Percentiles rank a stretch among this genome's conserved stretches.
These are phyloP conservation scores for Indicator indicator DNA, from an alignment of 2,113 vertebrate species.

Conservation along the genomic window DNA sequence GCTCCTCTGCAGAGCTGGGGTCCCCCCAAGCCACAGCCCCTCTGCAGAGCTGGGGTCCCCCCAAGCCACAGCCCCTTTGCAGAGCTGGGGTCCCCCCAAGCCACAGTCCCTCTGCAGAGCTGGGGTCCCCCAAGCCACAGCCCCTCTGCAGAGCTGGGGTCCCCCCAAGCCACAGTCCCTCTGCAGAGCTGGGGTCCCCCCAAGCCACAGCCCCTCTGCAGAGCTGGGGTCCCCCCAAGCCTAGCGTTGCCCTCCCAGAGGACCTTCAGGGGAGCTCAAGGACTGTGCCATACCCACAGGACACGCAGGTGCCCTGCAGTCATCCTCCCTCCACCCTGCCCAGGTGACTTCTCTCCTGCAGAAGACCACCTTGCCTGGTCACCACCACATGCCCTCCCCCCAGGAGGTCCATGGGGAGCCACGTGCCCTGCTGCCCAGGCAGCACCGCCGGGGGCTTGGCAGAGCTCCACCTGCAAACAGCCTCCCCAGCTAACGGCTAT, in stretches of 20 bases:
- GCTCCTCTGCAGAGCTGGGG: no score
- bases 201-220: accelerated
- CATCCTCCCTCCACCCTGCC: background rate
- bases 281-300: background rate
- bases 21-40: no score
- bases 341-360: accelerated
- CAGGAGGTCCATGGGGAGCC: background rate
- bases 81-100: no score
- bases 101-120: no score
- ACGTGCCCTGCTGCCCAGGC: background rate
- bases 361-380: background rate
- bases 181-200: no score
- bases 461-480: conserved; percentile 20
- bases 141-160: background rate
- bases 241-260: background rate
- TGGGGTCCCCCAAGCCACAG: background rate
- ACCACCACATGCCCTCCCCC: background rate
- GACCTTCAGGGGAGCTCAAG: background rate
- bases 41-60: no score
- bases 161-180: no score
- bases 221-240: background rate
- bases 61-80: no score
- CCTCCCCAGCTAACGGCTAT: conserved; percentile 67
- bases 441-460: background rate
- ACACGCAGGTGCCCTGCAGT: accelerated